Base-by-base conservation (phyloP, 2,113 vertebrate species). In the Tupaia chinensis region DNA sequence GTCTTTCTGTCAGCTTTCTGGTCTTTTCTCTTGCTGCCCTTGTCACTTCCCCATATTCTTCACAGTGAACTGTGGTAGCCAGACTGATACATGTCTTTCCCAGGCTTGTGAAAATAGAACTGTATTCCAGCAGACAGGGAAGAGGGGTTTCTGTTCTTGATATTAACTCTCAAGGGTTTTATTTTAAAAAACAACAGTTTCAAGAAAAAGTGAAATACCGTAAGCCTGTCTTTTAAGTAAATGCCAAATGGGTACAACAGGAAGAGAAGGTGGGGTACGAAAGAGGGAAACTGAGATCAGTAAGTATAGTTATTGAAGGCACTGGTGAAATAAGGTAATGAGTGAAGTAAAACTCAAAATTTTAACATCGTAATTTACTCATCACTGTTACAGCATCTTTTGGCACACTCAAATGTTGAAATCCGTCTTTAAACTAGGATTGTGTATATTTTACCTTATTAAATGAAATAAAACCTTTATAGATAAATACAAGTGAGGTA, bases 181-280 rank as follows among this genome's bases (percentile, higher is more conserved):
- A 54, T 34, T 94, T 3, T 44, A 44, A 44, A 68, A 87, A 77
- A 89, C 95, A 74, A 69, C 44, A 1, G 9, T 29, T 89, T 14
- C 12, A 44, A 74, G 32, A 72, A 73, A 25, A 96, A 93, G 92
- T 91, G 44, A 94, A 93, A 78, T 89, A 29, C 56, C 10, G 4
- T 70, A 78, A 58, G 7, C 6, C 6, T 70, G 32, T 63, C 2
- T 5, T 63, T 60, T 80, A 72, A 69, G 5, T 34, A 66, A 1
- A 69, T 54, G 5, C 6, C 78, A 9, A 78, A 25, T 16, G 5
- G 12, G 0, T 2, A 25, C 23, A 23, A 20, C 20, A 3, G 4
- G 13, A 22, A 76, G 29, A 92, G 22, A 77, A 0, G 23, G 20
- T 32, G 19, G 6, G 9, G 20, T 9, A 19, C 8, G 92, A 9